Evolutionary conservation across 2,888 invertebrate species (phyloP).

Genomic region (Erebia aethiops): DNA sequence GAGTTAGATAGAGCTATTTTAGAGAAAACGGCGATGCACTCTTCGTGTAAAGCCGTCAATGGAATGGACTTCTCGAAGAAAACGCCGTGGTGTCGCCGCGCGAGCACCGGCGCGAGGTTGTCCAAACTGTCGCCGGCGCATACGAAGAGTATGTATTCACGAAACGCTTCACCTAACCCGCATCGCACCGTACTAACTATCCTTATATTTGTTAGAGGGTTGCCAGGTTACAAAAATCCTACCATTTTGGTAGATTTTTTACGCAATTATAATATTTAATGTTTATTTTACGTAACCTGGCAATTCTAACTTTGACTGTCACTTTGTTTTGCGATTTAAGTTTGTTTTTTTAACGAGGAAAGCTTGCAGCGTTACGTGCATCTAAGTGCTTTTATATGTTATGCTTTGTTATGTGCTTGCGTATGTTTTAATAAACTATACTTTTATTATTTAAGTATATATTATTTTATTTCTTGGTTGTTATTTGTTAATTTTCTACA

Average conservation of each 20-base stretch:
- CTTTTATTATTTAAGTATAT: background rate
- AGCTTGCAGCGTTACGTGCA: constrained; percentile 13
- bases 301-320: constrained; percentile 13
- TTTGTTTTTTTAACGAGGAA: background rate
- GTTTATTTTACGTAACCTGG: constrained; percentile 13
- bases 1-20: constrained; percentile 65
- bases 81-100: constrained; percentile 67
- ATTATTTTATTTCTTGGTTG: background rate
- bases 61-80: constrained; percentile 61
- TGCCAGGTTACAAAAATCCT: constrained; percentile 24
- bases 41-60: constrained; percentile 67
- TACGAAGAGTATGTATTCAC: constrained; percentile 75
- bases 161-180: constrained; percentile 40
- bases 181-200: constrained; percentile 40
- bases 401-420: constrained; percentile 22
- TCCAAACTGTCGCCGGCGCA: constrained; percentile 76
- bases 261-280: background rate
- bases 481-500: constrained; percentile 1
- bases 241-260: constrained; percentile 13
- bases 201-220: constrained; percentile 6
- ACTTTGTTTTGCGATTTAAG: constrained; percentile 8
- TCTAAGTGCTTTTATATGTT: constrained; percentile 12
- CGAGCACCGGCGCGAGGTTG: constrained; percentile 73
- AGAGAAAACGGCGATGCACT: constrained; percentile 61
- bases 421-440: background rate